Base-by-base conservation (phyloP, 2,797 vertebrate species). In the Eospalax fontanierii region DNA sequence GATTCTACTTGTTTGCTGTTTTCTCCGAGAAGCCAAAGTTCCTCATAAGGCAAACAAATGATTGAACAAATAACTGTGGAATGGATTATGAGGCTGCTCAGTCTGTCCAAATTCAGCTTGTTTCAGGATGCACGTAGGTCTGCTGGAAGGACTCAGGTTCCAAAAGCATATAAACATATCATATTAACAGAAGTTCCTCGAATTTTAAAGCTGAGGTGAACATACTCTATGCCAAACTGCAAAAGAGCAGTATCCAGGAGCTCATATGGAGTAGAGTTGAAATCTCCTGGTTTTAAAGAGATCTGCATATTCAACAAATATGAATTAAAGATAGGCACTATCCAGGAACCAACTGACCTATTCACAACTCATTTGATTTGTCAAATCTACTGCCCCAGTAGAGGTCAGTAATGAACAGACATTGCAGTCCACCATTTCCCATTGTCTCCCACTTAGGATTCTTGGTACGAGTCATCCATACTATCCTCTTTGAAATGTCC, bases 81-180 rank as follows among this genome's bases (percentile, higher is more conserved):
- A 33, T 26, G 76, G 38, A 46, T 91, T 71, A 40, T 22, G 50
- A 91, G 33, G 59, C 18, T 84, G 59, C 54, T 87, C 61, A 63
- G 21, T 75, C 40, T 82, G 84, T 46, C 24, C 30, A 81, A 84
- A 26, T 63, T 59, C 70, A 87, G 33, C 35, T 57, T 26, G 22
- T 24, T 95, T 95, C 38, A 46, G 66, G 91, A 92, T 66, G 38
- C 46, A n/a, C 21, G 35, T 12, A n/a, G 28, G 74, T 88, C 86
- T 89, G 54, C 38, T 28, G 30, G 75, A 92, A 95, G 21, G 3
- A 83, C 21, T 87, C 71, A 43, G n/a, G 90, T 93, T 76, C 92
- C 65, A 90, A 91, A 95, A 84, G 80, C 68, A 97, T 96, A 90
- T 54, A 78, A 88, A 79, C 50, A 70, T 19, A 82, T 95, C 71